Evolutionary conservation across 64 coral and sea anemone species (phyloP), one percentile per base, ranked within the genome.

Genomic region (Astreopora myriophthalma): DNA sequence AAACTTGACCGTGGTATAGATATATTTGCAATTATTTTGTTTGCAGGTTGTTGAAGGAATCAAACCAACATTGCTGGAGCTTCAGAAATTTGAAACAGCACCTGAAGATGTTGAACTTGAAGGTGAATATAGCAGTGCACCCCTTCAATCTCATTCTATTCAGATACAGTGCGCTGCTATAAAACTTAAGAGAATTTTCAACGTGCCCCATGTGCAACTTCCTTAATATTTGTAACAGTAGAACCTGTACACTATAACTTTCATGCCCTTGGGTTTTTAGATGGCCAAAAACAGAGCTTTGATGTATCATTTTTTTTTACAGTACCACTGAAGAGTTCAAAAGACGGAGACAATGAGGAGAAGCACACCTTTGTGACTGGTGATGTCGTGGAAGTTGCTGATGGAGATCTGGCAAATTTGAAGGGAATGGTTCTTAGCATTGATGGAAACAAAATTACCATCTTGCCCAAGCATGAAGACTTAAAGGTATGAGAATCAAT

Each of bases 41-140:
- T 10, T 36, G 24, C 58, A 98, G 96, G 85, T 98, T 26, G 92
- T 94, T 8, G 96, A 98, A 46, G 96, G 96, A 6, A 98, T 98
- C 23, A 98, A 98, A n/a, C 96, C 96, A 60, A 95, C 96, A 27
- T 62, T 98, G 13, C 66, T 91, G 44, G 96, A 98, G 48, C 67
- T 98, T 71, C 90, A 98, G 74, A 98, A 93, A 82, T 98, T 98
- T 90, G 96, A 98, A 79, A 91, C 86, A 49, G 90, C 93, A 44
- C 93, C 96, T 48, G 93, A 98, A 86, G 96, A 98, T 92, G 93
- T 98, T 61, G 93, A 98, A 89, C 93, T 98, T n/a, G 96, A 98
- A 46, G 64, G 96, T 95, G 92, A 89, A 73, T 19, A 85, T 81
- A 88, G 13, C 52, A 65, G 33, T 13, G 3, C 23, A 7, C n/a